Evolutionary conservation across 2,113 vertebrate species (phyloP), one percentile per base, ranked within the genome.

Genomic region (Tursiops truncatus): DNA sequence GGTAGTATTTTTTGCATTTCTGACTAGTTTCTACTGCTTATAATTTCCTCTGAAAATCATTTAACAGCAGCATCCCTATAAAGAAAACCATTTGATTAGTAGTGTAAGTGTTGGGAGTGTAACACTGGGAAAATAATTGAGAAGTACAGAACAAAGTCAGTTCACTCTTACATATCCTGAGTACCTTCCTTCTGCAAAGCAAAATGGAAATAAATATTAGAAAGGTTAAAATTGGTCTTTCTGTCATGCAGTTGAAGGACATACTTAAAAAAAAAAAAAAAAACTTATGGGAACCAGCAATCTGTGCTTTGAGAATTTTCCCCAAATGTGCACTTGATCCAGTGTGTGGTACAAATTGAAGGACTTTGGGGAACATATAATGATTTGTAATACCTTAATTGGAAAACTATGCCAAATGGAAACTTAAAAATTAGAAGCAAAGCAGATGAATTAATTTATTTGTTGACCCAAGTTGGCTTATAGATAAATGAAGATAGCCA

Each of bases 31-130:
- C 15, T 63, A 44, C 36, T 85, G 31, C 18, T 63, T 76, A 47
- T 81, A 80, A 53, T 95, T 94, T 90, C 50, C 12, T 91, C 3
- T 93, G 65, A 94, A 92, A 92, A 13, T 92, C 92, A 91, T 94
- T 93, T 83, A 89, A 67, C 53, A 87, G 80, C 60, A 80, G n/a
- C 5, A 73, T 65, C 53, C 5, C 1, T 77, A 6, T 84, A 87
- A 50, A 93, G 77, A 23, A 96, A 96, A 80, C 23, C 18, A 82
- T 15, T 62, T 89, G 70, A 93, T 92, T 92, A 92, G n/a, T 67
- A 67, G 14, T 82, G 3, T 50, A 60, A 70, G 26, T 90, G 80
- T 80, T 83, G 47, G 87, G 79, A 89, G 44, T 56, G 28, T 83
- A 83, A 87, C 15, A 47, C 3, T 88, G 36, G 88, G 44, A 95